These are phyloP conservation scores for Atta texana DNA, from an alignment of 1,140 invertebrate species.

Conservation along the genomic window DNA sequence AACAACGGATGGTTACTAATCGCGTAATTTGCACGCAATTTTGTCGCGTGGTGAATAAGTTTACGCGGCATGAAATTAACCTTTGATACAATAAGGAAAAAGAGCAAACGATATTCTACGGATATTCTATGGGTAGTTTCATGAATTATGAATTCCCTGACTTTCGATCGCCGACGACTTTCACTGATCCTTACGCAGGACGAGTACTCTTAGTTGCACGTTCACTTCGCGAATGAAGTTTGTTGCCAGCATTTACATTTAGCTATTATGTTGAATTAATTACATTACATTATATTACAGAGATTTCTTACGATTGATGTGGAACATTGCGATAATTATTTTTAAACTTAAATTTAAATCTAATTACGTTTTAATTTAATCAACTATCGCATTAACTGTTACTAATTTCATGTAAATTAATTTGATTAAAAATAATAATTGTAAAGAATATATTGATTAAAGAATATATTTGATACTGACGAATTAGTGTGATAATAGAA, in stretches of 20 bases:
- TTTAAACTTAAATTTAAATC: background rate
- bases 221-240: conserved; percentile 27
- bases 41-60: conserved; percentile 44
- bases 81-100: conserved; percentile 42
- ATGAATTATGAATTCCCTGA: conserved; percentile 59
- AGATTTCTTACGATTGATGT: background rate
- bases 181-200: conserved; percentile 63
- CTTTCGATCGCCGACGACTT: conserved; percentile 54
- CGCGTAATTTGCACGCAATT: conserved; percentile 47
- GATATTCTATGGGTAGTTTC: conserved; percentile 47
- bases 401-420: background rate
- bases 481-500: background rate
- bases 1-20: conserved; percentile 47
- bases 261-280: conserved; percentile 1
- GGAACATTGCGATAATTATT: background rate
- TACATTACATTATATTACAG: background rate
- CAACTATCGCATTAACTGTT: background rate
- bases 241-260: conserved; percentile 1
- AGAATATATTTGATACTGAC: background rate
- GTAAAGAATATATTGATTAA: background rate
- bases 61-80: conserved; percentile 58
- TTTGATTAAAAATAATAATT: conserved; percentile 3
- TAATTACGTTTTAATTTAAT: background rate
- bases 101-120: conserved; percentile 14
- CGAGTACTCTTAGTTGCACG: conserved; percentile 29